These are phyloP conservation scores for Tetraneura akinire DNA, from an alignment of 1,140 invertebrate genomes.

Conservation along the genomic window DNA sequence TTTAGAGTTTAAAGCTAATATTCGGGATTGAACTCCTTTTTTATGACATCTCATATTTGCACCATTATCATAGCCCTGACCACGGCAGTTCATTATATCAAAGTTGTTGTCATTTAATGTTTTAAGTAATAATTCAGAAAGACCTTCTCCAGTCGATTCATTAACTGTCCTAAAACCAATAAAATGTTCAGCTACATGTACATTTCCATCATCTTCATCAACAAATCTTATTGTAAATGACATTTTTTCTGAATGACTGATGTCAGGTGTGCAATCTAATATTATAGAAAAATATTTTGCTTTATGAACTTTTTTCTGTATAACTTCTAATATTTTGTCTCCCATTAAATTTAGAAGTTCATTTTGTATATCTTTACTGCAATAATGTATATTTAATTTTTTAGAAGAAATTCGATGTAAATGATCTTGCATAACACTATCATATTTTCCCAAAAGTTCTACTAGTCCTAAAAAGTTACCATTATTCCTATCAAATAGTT, in stretches of 20 bases:
- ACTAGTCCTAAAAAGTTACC: constrained; percentile 52
- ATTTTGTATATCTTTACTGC: constrained; percentile 50
- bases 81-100: constrained; percentile 2
- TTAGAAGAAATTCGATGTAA: constrained; percentile 29
- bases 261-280: constrained; percentile 50
- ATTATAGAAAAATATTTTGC: constrained; percentile 54
- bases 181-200: constrained; percentile 45
- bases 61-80: constrained; percentile 23
- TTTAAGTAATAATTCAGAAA: constrained; percentile 39
- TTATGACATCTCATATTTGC: constrained; percentile 3
- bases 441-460: constrained; percentile 52
- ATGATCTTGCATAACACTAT: constrained; percentile 51
- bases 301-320: constrained; percentile 53
- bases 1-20: too few relatives aligned
- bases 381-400: constrained; percentile 36
- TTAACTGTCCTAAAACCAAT: constrained; percentile 32
- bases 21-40: constrained; percentile 21
- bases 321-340: constrained; percentile 52
- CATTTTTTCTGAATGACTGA: constrained; percentile 52
- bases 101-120: constrained; percentile 4
- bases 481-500: constrained; percentile 50
- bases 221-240: constrained; percentile 51
- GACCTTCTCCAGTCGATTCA: constrained; percentile 51
- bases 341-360: constrained; percentile 52
- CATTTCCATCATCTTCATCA: constrained; percentile 30